These are phyloP conservation scores for Anthopleura sola DNA, from an alignment of 64 coral and sea anemone genomes.

Conservation along the genomic window DNA sequence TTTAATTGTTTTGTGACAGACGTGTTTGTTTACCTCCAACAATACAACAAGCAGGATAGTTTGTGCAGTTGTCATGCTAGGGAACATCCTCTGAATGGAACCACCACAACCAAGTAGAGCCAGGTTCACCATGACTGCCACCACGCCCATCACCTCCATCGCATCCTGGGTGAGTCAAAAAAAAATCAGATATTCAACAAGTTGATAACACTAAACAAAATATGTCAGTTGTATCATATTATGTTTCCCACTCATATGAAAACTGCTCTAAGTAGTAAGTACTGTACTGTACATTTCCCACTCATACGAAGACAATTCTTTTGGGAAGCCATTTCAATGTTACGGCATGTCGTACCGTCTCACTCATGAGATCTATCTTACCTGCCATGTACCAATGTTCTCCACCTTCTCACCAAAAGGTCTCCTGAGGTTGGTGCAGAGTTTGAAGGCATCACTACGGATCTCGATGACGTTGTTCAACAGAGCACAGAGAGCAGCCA, in stretches of 20 bases:
- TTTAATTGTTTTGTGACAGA: not conserved
- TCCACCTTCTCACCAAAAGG: constrained; percentile 93
- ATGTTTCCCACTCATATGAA: no score
- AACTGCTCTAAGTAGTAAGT: no score
- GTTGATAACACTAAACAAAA: no score
- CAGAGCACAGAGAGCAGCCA: constrained; percentile 91
- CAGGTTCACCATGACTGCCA: constrained; percentile 97
- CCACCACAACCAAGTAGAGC: constrained; percentile 91
- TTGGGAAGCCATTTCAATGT: no score
- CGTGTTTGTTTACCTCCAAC: constrained; percentile 67
- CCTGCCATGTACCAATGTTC: constrained; percentile 99
- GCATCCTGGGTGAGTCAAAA: constrained; percentile 53
- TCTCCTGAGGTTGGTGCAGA: constrained; percentile 89
- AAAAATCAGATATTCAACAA: not conserved
- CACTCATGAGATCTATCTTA: constrained; percentile 20
- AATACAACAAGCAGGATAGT: constrained; percentile 87
- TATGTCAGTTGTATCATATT: no score
- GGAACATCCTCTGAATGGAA: constrained; percentile 92
- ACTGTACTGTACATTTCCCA: no score
- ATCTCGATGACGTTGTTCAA: constrained; percentile 99
- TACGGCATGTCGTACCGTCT: not conserved
- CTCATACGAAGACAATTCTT: no score
- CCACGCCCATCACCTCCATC: constrained; percentile 97
- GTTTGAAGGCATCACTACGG: constrained; percentile 99
- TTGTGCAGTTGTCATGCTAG: constrained; percentile 71